Evolutionary conservation across 2,888 invertebrate species (phyloP), one percentile per base, ranked within the genome.

Genomic region (Dinocampus coccinellae): DNA sequence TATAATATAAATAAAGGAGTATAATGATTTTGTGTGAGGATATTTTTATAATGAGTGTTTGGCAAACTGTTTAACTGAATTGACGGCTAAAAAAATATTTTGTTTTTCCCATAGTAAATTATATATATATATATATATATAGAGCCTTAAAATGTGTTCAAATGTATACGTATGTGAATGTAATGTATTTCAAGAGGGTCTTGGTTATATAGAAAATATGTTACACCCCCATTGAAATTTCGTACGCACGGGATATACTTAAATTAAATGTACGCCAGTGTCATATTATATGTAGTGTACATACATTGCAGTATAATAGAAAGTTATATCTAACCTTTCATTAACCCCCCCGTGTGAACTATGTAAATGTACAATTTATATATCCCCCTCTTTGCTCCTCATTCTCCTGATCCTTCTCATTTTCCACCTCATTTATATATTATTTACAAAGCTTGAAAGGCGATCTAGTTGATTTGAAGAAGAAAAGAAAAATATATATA

Each of bases 311-410:
- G 74, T 76, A 66, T 82, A 81, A 82, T 81, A 76, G 80, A 84
- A 79, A 84, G 84, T 87, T 87, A 87, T 87, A 87, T 82, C 85
- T 87, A 87, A 87, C 87, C 87, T 84, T 82, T 87, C 82, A 87
- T 87, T 87, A 87, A 83, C 81, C 79, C 81, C 79, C 47, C 82
- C 85, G 86, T 87, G 87, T 83, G 87, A 87, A 86, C 58, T 29
- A n/a, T 33, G 6, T 57, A n/a, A 29, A 13, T 11, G n/a, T n/a
- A 53, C 20, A n/a, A 26, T 57, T 75, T 53, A 73, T 69, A 61
- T 71, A 47, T 4, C 3, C 29, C 7, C 29, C 3, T 7, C 3
- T 29, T 29, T 29, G 7, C 29, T 4, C 3, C 7, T n/a, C n/a
- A n/a, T n/a, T n/a, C n/a, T n/a, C n/a, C 29, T 7, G 7, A 52